Percentiles rank a stretch among this genome's conserved stretches.
phyloP scores from a whole-genome alignment of 1,140 invertebrate species.

The Temnothorax longispinosus region DNA sequence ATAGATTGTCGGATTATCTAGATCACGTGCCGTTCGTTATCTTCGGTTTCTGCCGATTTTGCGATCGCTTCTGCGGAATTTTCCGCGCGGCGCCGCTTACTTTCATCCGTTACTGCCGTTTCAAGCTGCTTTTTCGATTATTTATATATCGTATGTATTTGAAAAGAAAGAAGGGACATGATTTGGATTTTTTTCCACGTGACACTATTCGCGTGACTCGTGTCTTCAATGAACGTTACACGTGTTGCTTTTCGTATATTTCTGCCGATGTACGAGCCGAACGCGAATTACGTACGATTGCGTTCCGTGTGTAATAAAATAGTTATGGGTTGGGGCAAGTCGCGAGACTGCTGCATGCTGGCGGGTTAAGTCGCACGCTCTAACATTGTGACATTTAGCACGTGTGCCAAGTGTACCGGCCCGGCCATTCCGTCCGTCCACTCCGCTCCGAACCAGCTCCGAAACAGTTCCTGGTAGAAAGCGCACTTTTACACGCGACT shows the following conservation, averaged over 20 bases:
- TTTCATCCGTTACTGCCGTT: background rate
- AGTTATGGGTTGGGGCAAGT: background rate
- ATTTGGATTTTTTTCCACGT: background rate
- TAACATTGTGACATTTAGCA: conserved; percentile 79
- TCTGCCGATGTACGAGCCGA: background rate
- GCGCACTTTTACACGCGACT: conserved; percentile 74
- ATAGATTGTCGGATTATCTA: conserved; percentile 15
- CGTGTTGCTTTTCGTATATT: background rate
- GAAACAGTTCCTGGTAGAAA: conserved; percentile 81
- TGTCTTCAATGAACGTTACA: background rate
- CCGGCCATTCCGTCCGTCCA: conserved; percentile 73
- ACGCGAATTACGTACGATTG: background rate
- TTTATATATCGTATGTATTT: background rate
- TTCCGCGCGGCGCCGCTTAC: background rate
- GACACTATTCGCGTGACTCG: background rate
- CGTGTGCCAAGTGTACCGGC: conserved; percentile 63
- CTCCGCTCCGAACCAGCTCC: conserved; percentile 73
- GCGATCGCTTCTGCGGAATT: background rate
- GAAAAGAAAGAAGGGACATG: background rate
- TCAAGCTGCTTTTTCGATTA: background rate
- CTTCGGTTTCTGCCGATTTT: conserved; percentile 5
- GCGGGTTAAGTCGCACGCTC: conserved; percentile 35
- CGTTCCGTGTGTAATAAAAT: background rate
- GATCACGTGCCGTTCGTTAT: conserved; percentile 13
- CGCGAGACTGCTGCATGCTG: conserved; percentile 1